Evolutionary conservation across 2,113 vertebrate species (phyloP), one percentile per base, ranked within the genome.

Genomic region (Psilopsiagon aymara): DNA sequence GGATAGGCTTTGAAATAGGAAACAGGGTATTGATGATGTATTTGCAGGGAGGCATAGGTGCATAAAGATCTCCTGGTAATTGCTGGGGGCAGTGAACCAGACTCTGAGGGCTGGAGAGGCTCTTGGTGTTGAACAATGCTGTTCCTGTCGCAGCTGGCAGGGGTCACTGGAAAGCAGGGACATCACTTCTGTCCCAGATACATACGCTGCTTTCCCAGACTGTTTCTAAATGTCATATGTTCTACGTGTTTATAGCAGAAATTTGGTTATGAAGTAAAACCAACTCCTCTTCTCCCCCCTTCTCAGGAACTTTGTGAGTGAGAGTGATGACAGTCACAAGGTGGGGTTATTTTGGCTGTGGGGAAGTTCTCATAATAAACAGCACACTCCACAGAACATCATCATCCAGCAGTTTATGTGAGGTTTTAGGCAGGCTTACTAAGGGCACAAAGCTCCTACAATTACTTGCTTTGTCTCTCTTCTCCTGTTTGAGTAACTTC

Each of bases 91-190:
- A 1, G 63, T 15, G 80, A 57, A 35, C 7, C 18, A 37, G 35
- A 24, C 76, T n/a, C 57, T 0, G 8, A 39, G 17, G 41, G 20
- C 43, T 16, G 57, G 47, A 91, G 57, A 0, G 1, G 21, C 69
- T 68, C 13, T 37, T 73, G 69, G n/a, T 64, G 16, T 11, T 57
- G 67, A 92, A 10, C 43, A 47, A 3, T 94, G 91, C 81, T 86
- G 85, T 97, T 97, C 94, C 93, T 86, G 52, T 76, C 51, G 25
- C 35, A 86, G 86, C 93, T 97, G 97, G 88, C 83, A 96, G 95
- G 90, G 94, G 91, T 96, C 92, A 93, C 90, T 96, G 92, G 78
- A 94, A 96, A 95, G 81, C 88, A 92, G 57, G 80, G 90, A 84
- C 67, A 43, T 55, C 7, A 19, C 57, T 88, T 86, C 35, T 89